Conservation (phyloP, 37 sponge, comb jelly and placozoan genomes). For the Oopsacas minuta region DNA sequence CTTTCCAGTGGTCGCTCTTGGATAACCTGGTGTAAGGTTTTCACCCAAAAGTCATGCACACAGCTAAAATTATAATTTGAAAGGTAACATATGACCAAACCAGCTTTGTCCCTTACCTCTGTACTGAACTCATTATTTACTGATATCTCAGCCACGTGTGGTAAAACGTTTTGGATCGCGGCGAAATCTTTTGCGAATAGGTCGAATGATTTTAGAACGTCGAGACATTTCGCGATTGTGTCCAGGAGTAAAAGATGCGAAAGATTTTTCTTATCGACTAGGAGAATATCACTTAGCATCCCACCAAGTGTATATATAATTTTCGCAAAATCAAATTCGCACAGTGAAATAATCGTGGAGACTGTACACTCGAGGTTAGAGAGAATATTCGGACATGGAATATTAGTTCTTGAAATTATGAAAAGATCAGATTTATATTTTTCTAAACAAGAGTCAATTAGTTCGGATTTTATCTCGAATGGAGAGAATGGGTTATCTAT, state of each 20-base stretch:
- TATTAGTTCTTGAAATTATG: background rate
- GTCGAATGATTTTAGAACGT: background rate
- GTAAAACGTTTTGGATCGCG: background rate
- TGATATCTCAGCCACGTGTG: background rate
- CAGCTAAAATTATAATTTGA: background rate
- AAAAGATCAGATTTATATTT: constrained; percentile 4
- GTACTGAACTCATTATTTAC: background rate
- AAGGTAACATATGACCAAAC: background rate
- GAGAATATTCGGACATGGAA: background rate
- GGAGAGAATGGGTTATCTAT: background rate
- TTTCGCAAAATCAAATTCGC: constrained; percentile 3
- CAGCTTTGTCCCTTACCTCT: background rate
- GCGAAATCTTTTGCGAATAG: background rate
- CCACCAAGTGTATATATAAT: constrained; percentile 1
- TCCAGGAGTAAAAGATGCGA: background rate
- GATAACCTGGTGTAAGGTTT: constrained; percentile 1
- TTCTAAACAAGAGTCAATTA: background rate
- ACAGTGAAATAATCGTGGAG: background rate
- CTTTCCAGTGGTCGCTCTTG: background rate
- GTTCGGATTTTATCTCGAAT: background rate
- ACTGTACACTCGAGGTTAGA: constrained; percentile 1
- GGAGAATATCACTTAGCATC: background rate
- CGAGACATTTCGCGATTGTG: constrained; percentile 4
- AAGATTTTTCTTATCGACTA: background rate
- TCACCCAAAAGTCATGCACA: constrained; percentile 8